phyloP scores from a whole-genome alignment of 2,797 vertebrate genomes.

The Erethizon dorsatum region DNA sequence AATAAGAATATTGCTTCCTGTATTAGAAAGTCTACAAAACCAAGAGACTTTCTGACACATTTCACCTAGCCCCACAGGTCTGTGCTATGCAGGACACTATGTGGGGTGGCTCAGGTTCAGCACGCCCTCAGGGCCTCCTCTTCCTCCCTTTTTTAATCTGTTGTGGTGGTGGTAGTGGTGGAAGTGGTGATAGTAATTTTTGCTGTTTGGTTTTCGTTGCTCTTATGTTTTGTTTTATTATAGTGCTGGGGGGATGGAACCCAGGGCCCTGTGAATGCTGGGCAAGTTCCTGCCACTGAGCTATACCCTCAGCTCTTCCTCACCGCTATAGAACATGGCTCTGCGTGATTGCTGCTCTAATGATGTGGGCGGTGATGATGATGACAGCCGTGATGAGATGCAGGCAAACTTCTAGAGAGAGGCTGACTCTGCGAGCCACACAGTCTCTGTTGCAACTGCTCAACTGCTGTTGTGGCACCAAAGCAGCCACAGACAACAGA shows the following conservation, averaged over 20 bases:
- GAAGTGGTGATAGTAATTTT: background rate
- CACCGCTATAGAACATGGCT: background rate
- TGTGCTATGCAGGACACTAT: background rate
- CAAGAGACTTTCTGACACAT: background rate
- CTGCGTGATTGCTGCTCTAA: background rate
- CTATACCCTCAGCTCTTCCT: background rate
- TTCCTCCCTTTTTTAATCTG: background rate
- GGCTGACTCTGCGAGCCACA: background rate
- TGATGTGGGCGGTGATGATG: rapidly evolving
- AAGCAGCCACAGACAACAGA: background rate
- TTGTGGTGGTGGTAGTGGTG: background rate
- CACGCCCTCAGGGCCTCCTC: background rate
- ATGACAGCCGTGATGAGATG: background rate
- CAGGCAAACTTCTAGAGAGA: background rate
- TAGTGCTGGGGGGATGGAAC: background rate
- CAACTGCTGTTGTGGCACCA: background rate
- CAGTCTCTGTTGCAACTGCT: background rate
- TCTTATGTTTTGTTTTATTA: background rate
- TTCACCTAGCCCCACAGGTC: background rate
- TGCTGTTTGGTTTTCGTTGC: background rate
- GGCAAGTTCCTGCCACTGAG: background rate
- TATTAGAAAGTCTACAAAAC: background rate
- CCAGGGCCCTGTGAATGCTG: background rate
- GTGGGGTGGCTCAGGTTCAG: background rate
- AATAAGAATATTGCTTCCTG: background rate